Conservation (phyloP, 2,888 invertebrate genomes). For the Barypeithes pellucidus region DNA sequence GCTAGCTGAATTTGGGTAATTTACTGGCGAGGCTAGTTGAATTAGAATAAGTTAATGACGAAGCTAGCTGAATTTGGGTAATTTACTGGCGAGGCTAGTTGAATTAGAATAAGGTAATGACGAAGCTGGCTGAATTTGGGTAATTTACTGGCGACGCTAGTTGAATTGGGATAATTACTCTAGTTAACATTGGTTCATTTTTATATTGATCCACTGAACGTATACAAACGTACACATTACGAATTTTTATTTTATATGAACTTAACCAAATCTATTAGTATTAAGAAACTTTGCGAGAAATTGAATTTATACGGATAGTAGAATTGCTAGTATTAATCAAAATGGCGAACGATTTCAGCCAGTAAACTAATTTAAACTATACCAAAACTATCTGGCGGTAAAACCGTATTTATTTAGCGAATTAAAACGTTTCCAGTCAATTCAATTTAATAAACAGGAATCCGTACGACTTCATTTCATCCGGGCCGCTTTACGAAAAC, state of each 20-base stretch:
- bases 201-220: too few species aligned
- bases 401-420: constrained; percentile 48
- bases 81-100: too few species aligned
- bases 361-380: constrained; percentile 48
- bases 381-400: constrained; percentile 46
- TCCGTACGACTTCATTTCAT: constrained; percentile 50
- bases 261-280: not conserved
- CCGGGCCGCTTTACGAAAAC: constrained; percentile 46
- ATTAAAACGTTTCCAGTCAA: constrained; percentile 51
- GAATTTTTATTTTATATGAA: not conserved
- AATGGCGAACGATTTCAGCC: constrained; percentile 37
- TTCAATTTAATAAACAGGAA: constrained; percentile 51
- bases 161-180: too few species aligned
- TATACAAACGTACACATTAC: too few species aligned
- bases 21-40: too few species aligned
- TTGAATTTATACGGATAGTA: not conserved
- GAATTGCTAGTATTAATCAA: constrained; percentile 18
- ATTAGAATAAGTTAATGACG: too few species aligned
- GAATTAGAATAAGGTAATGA: too few species aligned
- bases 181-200: too few species aligned
- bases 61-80: too few species aligned
- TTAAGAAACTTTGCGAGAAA: not conserved
- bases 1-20: too few species aligned
- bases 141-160: too few species aligned
- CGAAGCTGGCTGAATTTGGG: too few species aligned